These are phyloP conservation scores for Oscheius sp. DNA, from an alignment of 2,888 invertebrate genomes.

Conservation along the genomic window DNA sequence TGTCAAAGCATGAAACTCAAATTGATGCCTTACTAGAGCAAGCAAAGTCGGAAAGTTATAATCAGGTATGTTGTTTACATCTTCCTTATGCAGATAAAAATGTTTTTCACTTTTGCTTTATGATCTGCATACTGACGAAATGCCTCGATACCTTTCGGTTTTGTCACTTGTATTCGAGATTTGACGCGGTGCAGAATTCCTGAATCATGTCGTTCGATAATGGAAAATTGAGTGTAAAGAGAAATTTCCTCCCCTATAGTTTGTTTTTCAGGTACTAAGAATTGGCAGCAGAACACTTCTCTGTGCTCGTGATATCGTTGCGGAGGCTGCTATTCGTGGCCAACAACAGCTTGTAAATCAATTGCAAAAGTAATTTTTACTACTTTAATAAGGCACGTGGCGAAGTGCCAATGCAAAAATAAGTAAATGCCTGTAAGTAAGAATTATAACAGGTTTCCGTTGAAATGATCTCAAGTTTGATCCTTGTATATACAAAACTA, in stretches of 20 bases:
- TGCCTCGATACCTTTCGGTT: no score
- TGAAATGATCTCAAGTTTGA: no score
- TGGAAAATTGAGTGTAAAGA: not conserved
- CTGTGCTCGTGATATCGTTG: conserved; percentile 67
- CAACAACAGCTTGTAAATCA: conserved; percentile 65
- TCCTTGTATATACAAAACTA: no score
- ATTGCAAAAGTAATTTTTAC: conserved; percentile 46
- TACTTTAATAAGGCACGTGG: no score
- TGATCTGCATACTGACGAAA: no score
- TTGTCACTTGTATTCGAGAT: no score
- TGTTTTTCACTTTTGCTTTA: no score
- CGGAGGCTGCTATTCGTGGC: conserved; percentile 68
- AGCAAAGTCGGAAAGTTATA: conserved; percentile 68
- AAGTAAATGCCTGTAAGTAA: no score
- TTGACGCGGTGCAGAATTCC: no score
- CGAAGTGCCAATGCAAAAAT: no score
- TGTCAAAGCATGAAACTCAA: conserved; percentile 72
- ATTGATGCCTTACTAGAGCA: conserved; percentile 68
- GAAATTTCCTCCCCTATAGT: not conserved
- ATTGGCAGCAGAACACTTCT: conserved; percentile 65
- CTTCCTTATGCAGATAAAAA: no score
- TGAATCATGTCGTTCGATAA: not conserved
- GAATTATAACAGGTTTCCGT: no score
- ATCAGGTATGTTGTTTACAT: conserved; percentile 49
- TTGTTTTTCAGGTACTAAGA: conserved; percentile 51